Base-by-base conservation (phyloP, 2,113 vertebrate genomes). In the Salvator merianae region DNA sequence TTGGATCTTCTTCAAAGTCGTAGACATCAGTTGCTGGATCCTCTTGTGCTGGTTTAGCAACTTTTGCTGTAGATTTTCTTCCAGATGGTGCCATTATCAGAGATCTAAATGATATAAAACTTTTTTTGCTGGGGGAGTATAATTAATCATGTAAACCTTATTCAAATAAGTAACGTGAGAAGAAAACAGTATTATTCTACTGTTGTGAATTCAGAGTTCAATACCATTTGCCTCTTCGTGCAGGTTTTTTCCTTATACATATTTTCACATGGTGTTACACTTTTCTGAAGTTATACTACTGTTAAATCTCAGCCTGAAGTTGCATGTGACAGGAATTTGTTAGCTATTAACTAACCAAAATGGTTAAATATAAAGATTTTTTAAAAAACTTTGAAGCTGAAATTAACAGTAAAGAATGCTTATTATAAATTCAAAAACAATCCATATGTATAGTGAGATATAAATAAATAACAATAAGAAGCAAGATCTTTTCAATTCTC, bases 41-140 rank as follows among this genome's bases (percentile, higher is more conserved):
- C 26, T 96, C 94, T 68, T 91, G 90, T 9, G 76, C 77, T 43
- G 50, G 4, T 84, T 94, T 96, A 73, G 70, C 83, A 77, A 88
- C 76, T 88, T 95, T 96, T 38, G 88, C 91, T 47, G 86, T 55
- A 55, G 88, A 90, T 79, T 96, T 97, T 88, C 91, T 95, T 87
- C 93, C 93, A 0, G 88, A 74, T 20, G 95, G 94, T 68, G 93
- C 92, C 96, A 97, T 96, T 50, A 38, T 59, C 24, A 82, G 62
- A 50, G 79, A 78, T 82, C 82, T 91, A 55, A 69, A 76, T 88
- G 83, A 70, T 74, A 86, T 77, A 86, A 93, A 0, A 53, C 2
- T 26, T 26, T 66, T 40, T 47, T 66, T 59, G 16, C 55, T 47
- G 5, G 43, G 43, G 10, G 10, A 18, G 10, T 81, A 59, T 38